Evolutionary conservation across 2,888 invertebrate species (phyloP).

Genomic region (Laspeyria flexula): DNA sequence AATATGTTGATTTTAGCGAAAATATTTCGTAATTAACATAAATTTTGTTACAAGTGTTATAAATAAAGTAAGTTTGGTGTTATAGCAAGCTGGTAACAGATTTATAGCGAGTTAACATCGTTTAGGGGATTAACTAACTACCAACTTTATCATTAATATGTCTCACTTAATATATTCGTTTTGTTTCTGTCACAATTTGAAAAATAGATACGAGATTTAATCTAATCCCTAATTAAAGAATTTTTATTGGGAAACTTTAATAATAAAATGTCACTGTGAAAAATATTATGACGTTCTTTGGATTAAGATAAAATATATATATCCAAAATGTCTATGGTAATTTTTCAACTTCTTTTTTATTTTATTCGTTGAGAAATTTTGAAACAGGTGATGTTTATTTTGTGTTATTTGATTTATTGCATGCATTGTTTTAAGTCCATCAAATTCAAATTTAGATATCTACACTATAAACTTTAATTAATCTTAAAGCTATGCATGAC

Average conservation of each 20-base stretch:
- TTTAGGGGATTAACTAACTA: conserved; percentile 38
- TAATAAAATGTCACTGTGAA: conserved; percentile 16
- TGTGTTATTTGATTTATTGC: not conserved
- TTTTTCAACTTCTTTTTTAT: too few relatives aligned
- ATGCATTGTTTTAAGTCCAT: not conserved
- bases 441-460: too few relatives aligned
- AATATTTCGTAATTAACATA: conserved; percentile 34
- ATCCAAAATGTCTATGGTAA: not conserved
- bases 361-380: too few relatives aligned
- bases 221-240: conserved; percentile 22
- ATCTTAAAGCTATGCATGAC: too few relatives aligned
- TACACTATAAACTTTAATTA: too few relatives aligned
- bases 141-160: conserved; percentile 26
- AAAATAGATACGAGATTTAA: conserved; percentile 18
- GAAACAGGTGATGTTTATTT: not conserved
- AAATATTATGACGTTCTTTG: conserved; percentile 8
- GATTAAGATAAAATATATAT: conserved; percentile 1
- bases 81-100: conserved; percentile 24
- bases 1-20: conserved; percentile 36
- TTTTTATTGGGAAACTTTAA: conserved; percentile 21
- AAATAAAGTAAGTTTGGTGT: conserved; percentile 26
- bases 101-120: conserved; percentile 33
- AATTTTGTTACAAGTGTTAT: conserved; percentile 27
- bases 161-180: conserved; percentile 25
- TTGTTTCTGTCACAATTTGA: conserved; percentile 12